These are phyloP conservation scores for Cyanoliseus patagonus DNA, from an alignment of 2,113 vertebrate genomes.

Conservation along the genomic window DNA sequence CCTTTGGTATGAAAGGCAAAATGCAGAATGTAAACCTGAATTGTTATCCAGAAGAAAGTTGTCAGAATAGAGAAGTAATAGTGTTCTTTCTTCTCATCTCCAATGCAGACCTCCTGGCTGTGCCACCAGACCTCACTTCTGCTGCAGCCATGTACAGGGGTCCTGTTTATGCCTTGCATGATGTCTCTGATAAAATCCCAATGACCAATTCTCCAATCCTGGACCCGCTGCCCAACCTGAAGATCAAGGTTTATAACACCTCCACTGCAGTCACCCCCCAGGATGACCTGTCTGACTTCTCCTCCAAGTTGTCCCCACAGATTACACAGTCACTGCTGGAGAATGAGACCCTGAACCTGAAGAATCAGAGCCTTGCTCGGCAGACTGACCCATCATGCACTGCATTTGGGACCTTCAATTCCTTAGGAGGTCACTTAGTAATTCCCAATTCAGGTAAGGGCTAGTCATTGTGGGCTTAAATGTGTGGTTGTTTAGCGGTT, in stretches of 20 bases:
- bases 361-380: constrained; percentile 88
- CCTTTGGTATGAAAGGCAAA: not conserved
- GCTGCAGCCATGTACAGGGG: constrained; percentile 96
- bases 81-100: not conserved
- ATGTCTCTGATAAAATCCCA: constrained; percentile 94
- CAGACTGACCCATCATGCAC: constrained; percentile 90
- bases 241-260: constrained; percentile 95
- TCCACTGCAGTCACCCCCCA: constrained; percentile 89
- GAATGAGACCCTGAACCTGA: constrained; percentile 86
- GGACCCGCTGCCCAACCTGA: constrained; percentile 92
- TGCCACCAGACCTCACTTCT: constrained; percentile 93
- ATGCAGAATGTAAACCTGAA: not conserved
- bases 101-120: constrained; percentile 87
- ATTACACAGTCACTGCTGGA: constrained; percentile 89
- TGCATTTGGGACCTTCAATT: constrained; percentile 91
- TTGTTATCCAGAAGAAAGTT: not conserved
- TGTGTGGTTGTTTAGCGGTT: not conserved
- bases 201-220: constrained; percentile 97
- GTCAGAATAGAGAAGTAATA: not conserved
- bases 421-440: constrained; percentile 92
- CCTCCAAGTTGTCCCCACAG: constrained; percentile 91
- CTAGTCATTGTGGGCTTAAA: not conserved
- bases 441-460: constrained; percentile 91
- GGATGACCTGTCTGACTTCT: constrained; percentile 88
- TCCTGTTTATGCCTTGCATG: constrained; percentile 90